Base-by-base conservation (phyloP, 2,113 vertebrate species). In the Scatophagus argus region DNA sequence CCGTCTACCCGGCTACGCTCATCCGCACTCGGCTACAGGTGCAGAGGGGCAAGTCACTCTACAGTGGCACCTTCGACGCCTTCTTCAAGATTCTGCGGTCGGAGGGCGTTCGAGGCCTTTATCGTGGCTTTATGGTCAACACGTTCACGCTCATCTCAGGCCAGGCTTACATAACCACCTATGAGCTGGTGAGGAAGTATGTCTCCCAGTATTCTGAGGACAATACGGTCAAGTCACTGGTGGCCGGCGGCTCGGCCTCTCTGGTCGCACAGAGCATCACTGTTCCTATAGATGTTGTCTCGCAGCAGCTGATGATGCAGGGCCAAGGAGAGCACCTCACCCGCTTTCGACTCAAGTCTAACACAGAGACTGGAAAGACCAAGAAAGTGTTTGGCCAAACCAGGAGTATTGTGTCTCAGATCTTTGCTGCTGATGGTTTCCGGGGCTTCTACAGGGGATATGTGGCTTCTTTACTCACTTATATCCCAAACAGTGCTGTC, bases 301-400 rank as follows among this genome's bases (percentile, higher is more conserved):
- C 98, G 6, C 98, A 99, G 91, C 98, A 99, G 78, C 96, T 99
- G 49, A 99, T 99, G 98, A 98, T 98, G 97, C 98, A 99, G 88
- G 95, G 95, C 39, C 95, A 97, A 52, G 97, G 96, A 0, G 92
- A 95, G 49, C 96, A 93, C 77, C 96, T 97, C 92, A 96, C 96
- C n/a, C 95, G 98, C 69, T 99, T 99, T 82, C 93, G 89, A 6
- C 91, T 97, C 62, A 86, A 56, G 3, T 65, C 69, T 4, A 83
- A 74, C n/a, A 44, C 75, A 3, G 86, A 71, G 9, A 11, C 74
- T 1, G 60, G 79, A 0, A 91, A 94, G 23, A 79, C 93, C 0
- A 94, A 93, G n/a, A 87, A 90, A 65, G 93, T 96, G 10, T 97
- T 99, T 0, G 97, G 97, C 5, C 97, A 97, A 63, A 98, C 97